Evolutionary conservation across 1,140 invertebrate species (phyloP).

Genomic region (Triops cancriformis): DNA sequence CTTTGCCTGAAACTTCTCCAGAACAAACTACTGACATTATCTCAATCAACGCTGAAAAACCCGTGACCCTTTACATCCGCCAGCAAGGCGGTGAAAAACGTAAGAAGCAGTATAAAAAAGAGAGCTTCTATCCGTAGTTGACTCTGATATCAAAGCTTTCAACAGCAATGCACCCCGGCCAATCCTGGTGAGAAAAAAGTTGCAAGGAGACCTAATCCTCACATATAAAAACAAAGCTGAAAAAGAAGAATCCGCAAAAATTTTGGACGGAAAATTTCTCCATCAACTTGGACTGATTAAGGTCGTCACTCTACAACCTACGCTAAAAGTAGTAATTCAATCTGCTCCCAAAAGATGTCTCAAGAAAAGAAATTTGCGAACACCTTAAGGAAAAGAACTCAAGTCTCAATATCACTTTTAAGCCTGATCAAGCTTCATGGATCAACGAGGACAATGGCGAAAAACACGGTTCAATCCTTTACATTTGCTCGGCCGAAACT

Average conservation of each 20-base stretch:
- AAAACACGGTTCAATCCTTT: not conserved
- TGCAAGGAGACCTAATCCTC: not conserved
- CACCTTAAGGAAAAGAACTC: not conserved
- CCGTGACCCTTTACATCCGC: not conserved
- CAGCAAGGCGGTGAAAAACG: not conserved
- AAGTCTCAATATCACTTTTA: not conserved
- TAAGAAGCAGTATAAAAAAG: not conserved
- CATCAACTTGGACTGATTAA: not conserved
- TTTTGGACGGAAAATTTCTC: not conserved
- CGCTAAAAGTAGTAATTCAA: not conserved
- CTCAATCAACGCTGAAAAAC: not conserved
- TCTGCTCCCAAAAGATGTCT: not conserved
- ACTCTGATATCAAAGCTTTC: not conserved
- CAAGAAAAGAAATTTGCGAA: not conserved
- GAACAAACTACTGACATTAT: not conserved
- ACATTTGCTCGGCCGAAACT: not conserved
- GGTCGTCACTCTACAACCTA: not conserved
- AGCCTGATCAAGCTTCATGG: not conserved
- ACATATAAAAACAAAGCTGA: not conserved
- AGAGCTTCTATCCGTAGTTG: not conserved
- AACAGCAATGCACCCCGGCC: not conserved
- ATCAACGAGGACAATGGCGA: not conserved
- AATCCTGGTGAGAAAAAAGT: not conserved
- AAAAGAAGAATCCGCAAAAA: not conserved
- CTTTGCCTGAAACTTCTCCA: not conserved